Base-by-base conservation (phyloP, 2,113 vertebrate species). In the Malurus cyaneus region DNA sequence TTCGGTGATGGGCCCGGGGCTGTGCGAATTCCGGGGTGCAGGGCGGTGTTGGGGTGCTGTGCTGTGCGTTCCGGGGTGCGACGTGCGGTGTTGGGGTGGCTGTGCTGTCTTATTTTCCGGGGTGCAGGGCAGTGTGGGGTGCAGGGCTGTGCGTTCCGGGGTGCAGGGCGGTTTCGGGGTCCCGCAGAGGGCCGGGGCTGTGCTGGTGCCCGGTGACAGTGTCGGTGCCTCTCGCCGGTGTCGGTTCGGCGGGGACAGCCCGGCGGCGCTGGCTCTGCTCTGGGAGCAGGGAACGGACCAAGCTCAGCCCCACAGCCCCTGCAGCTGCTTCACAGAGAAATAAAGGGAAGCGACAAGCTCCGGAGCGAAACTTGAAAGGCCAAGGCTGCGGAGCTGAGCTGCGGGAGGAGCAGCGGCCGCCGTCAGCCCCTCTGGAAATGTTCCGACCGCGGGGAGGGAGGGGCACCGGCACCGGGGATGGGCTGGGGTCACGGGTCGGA, bases 131-230 rank as follows among this genome's bases (percentile, higher is more conserved):
- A 9, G 36, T 36, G 36, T 36, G 36, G 36, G 36, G 36, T 36
- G 36, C 36, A 36, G 36, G 36, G 36, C 36, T 36, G 1, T 0
- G 6, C 42, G 6, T 21, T 3, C 61, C 3, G 61, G 25, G 79
- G 9, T 16, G 46, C 47, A 8, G 66, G 47, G n/a, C n/a, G 36
- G 1, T 0, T 5, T 44, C 11, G 4, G 4, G 47, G 7, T 21
- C 4, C 61, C 0, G n/a, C 1, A 28, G 47, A 0, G 71, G 23
- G 41, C 14, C 1, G 0, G 3, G 0, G 34, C 44, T 2, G 15
- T 0, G 56, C 6, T 23, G 79, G 54, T 8, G 8, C 2, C 20
- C 5, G 5, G 4, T 10, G 73, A 9, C 47, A 18, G 2, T 18
- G 18, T 2, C 4, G 69, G 42, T n/a, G 60, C 4, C 6, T 4